Conservation (phyloP, 2,113 vertebrate species). For the Rhinogobius similis region DNA sequence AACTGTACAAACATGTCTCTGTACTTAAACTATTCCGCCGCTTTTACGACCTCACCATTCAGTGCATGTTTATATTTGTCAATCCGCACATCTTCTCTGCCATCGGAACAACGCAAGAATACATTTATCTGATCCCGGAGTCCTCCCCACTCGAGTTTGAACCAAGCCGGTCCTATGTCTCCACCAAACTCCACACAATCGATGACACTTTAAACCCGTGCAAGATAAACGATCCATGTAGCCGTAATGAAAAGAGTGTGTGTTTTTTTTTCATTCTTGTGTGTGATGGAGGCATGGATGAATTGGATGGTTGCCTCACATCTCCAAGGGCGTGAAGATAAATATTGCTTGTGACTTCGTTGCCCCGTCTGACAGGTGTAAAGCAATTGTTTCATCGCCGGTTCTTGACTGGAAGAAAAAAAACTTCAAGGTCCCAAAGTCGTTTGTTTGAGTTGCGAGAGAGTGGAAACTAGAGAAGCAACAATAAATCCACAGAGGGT, state of each 20-base stretch:
- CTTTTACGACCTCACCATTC: not conserved
- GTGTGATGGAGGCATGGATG: slow-evolving; percentile 72
- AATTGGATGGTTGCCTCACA: slow-evolving; percentile 60
- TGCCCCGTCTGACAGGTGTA: slow-evolving; percentile 53
- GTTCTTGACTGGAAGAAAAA: slow-evolving; percentile 72
- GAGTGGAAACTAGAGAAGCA: slow-evolving; percentile 67
- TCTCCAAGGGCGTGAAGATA: slow-evolving; percentile 77
- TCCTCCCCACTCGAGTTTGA: slow-evolving; percentile 35
- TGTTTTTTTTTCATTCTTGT: slow-evolving; percentile 61
- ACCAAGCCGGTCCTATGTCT: slow-evolving; percentile 48
- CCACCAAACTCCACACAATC: slow-evolving; percentile 49
- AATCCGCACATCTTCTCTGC: not conserved
- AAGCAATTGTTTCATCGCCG: slow-evolving; percentile 78
- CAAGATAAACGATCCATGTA: slow-evolving; percentile 68
- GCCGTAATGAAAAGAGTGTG: slow-evolving; percentile 74
- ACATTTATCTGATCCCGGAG: not conserved
- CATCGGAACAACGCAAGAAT: not conserved
- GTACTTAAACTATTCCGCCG: not conserved
- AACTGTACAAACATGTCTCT: not conserved
- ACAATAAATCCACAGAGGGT: slow-evolving; percentile 77
- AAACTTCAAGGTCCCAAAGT: slow-evolving; percentile 80
- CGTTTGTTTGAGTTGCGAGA: slow-evolving; percentile 77
- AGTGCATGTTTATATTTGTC: not conserved
- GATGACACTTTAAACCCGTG: slow-evolving; percentile 58
- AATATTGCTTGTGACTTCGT: slow-evolving; percentile 72